Base-by-base conservation (phyloP, 2,797 vertebrate species). In the Onychomys torridus region DNA sequence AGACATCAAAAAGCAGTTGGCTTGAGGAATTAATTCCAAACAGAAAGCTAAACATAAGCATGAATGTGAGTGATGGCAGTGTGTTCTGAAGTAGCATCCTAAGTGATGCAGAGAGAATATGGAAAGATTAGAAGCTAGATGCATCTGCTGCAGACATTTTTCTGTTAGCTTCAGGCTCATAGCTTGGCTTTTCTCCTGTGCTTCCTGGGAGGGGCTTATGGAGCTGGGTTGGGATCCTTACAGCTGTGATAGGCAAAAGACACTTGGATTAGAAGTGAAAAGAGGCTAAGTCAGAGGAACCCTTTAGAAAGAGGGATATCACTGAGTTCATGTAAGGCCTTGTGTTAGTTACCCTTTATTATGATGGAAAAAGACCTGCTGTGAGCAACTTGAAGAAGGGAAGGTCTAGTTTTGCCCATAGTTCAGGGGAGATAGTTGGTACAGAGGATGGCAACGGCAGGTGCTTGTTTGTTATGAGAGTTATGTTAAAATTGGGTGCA, bases 11-110 rank as follows among this genome's bases (percentile, higher is more conserved):
- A 65, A 29, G 14, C 46, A 46, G 1, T 43, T 75, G 25, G 29
- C 40, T 91, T 59, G 84, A 79, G 43, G 63, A 79, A 59, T 78
- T 63, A 37, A 57, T 94, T 91, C 5, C 25, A 71, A 52, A 59
- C 5, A 82, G 13, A 90, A 90, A 52, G 11, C 2, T 57, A 52
- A 69, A 49, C 7, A 0, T 10, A 29, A 75, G 81, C 59, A n/a
- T 55, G 14, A 11, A 14, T 7, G 5, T 4, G 9, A 52, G 61
- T 10, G 63, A 49, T 46, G 5, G 2, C 34, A 73, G 43, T 12
- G 1, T 71, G 2, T 63, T 59, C 61, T 83, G 49, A 65, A 79
- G 13, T 9, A 67, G 67, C 52, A 13, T 25, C 63, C 6, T 46
- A 37, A 34, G 16, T 4, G 40, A 73, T 1, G 0, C 6, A 5